These are phyloP conservation scores for Pocillopora damicornis DNA, from an alignment of 64 coral and sea anemone species.

Conservation along the genomic window DNA sequence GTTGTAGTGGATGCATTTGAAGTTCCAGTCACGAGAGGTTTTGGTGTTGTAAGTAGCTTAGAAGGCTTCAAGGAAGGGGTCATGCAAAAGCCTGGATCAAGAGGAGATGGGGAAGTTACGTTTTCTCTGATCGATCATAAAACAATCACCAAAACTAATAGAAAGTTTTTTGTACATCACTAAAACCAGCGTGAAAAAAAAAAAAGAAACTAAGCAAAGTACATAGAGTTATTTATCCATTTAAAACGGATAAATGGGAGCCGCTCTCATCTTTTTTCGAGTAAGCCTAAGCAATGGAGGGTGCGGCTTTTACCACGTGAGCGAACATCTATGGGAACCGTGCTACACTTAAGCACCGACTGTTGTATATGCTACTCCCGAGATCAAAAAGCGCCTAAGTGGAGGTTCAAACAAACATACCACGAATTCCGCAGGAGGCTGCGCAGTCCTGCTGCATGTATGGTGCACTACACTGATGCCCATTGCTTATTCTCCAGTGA, in stretches of 20 bases:
- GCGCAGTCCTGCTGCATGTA: conserved; percentile 46
- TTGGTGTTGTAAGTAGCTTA: neutral
- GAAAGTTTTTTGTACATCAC: neutral
- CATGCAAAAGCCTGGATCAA: neutral
- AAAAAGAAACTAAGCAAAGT: too few relatives aligned
- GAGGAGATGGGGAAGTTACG: neutral
- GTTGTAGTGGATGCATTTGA: neutral
- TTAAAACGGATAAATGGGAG: too few relatives aligned
- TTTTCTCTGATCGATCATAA: neutral
- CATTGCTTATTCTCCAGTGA: conserved; percentile 30
- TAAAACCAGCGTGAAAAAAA: too few relatives aligned
- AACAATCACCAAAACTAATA: neutral
- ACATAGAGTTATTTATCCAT: too few relatives aligned
- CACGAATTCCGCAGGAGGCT: conserved; percentile 36
- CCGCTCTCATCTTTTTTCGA: too few relatives aligned
- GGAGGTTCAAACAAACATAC: neutral
- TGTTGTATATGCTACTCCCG: too few relatives aligned
- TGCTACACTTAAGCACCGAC: too few relatives aligned
- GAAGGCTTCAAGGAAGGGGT: neutral
- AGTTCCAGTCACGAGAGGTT: neutral
- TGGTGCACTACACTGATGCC: neutral
- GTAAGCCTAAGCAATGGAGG: too few relatives aligned
- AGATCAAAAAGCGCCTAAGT: too few relatives aligned
- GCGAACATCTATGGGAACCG: too few relatives aligned
- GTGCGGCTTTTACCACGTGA: too few relatives aligned